Evolutionary conservation across 1,140 invertebrate genomes (phyloP).

Genomic region (Chrysomallon squamiferum): DNA sequence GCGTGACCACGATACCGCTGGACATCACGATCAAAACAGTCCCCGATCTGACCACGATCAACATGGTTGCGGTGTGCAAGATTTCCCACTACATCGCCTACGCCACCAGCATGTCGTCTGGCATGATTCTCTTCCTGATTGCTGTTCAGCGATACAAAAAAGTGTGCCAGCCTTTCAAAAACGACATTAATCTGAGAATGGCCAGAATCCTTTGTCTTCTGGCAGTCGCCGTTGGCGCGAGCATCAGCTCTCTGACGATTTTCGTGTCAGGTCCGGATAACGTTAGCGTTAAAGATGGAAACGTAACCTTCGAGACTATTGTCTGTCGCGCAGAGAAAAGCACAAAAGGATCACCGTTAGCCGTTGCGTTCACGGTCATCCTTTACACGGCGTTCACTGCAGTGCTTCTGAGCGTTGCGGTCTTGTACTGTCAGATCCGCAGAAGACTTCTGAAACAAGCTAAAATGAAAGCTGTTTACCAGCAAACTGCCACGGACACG

Average conservation of each 20-base stretch:
- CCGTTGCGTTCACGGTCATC: neutral
- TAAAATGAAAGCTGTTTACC: neutral
- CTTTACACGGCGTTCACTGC: neutral
- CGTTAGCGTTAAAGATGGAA: neutral
- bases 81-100: neutral
- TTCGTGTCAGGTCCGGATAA: neutral
- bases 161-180: neutral
- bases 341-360: neutral
- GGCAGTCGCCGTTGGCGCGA: neutral
- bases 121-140: neutral
- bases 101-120: neutral
- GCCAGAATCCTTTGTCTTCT: neutral
- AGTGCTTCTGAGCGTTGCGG: neutral
- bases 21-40: constrained; percentile 1
- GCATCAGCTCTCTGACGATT: constrained; percentile 1
- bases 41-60: neutral
- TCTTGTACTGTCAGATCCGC: neutral
- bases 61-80: neutral
- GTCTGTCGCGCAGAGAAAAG: neutral
- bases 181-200: neutral
- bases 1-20: neutral
- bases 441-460: neutral
- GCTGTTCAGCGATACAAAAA: constrained; percentile 1
- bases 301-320: neutral
- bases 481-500: neutral